A percentile compares a stretch with the other conserved stretches of the same genome.
phyloP scores from a whole-genome alignment of 1,140 invertebrate species.

The Leptonema lineaticorne region DNA sequence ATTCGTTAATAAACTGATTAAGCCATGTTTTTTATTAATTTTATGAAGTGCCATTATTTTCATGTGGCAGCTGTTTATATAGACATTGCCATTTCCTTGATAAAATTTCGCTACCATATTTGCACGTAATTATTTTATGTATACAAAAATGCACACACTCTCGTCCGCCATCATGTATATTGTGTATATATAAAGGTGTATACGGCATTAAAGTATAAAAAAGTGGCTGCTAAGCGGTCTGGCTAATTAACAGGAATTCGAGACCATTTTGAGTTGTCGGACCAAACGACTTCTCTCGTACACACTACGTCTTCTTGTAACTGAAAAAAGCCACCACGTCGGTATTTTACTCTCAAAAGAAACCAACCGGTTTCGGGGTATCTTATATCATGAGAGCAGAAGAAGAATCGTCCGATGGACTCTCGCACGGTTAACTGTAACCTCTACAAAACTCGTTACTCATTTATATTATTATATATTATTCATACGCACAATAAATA shows the following conservation, averaged over 20 bases:
- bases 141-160: too few relatives aligned
- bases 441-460: conserved; percentile 18
- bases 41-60: not conserved
- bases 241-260: conserved; percentile 41
- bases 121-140: conserved; percentile 40
- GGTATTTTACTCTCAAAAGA: conserved; percentile 32
- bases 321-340: conserved; percentile 34
- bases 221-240: conserved; percentile 30
- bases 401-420: conserved; percentile 9
- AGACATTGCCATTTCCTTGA: conserved; percentile 19
- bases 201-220: not conserved
- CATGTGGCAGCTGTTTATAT: conserved; percentile 2
- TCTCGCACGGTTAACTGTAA: conserved; percentile 20
- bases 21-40: too few relatives aligned
- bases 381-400: conserved; percentile 28
- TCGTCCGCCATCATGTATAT: too few relatives aligned
- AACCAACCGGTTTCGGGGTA: conserved; percentile 25
- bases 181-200: conserved; percentile 18
- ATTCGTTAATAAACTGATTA: too few relatives aligned
- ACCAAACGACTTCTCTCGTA: conserved; percentile 38
- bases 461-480: conserved; percentile 1
- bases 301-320: conserved; percentile 35
- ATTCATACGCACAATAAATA: not conserved
- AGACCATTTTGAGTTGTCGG: conserved; percentile 35
- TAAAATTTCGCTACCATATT: conserved; percentile 39